Evolutionary conservation across 2,888 invertebrate genomes (phyloP).

Genomic region (Melinaea marsaeus): DNA sequence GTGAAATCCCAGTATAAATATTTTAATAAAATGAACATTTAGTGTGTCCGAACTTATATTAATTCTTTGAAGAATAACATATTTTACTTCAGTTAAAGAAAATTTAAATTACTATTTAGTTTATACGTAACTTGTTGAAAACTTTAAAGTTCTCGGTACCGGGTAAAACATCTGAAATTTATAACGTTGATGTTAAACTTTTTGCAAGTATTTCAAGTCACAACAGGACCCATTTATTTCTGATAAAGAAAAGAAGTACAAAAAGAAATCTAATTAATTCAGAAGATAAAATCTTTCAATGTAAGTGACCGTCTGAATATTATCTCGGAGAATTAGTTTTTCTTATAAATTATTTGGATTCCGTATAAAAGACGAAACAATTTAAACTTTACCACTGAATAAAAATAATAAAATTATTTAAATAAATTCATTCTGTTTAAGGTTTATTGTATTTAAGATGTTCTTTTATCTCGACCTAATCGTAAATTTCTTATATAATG

Average conservation of each 20-base stretch:
- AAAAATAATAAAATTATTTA: slow-evolving; percentile 64
- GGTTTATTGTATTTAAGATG: slow-evolving; percentile 42
- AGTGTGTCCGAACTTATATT: background rate
- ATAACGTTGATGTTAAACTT: slow-evolving; percentile 25
- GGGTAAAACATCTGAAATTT: slow-evolving; percentile 25
- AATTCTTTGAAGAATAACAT: background rate
- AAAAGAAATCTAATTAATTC: slow-evolving; percentile 68
- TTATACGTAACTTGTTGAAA: slow-evolving; percentile 13
- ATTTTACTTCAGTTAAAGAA: background rate
- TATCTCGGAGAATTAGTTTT: slow-evolving; percentile 43
- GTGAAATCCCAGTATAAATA: background rate
- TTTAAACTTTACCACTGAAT: slow-evolving; percentile 69
- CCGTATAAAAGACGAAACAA: slow-evolving; percentile 57
- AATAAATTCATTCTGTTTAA: slow-evolving; percentile 58
- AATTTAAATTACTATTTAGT: slow-evolving; percentile 13
- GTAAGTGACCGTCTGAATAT: slow-evolving; percentile 50
- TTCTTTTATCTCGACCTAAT: slow-evolving; percentile 30
- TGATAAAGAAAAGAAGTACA: slow-evolving; percentile 48
- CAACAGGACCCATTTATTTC: slow-evolving; percentile 38
- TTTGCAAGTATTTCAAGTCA: slow-evolving; percentile 27
- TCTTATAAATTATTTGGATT: slow-evolving; percentile 41
- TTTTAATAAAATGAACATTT: background rate
- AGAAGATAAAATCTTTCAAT: slow-evolving; percentile 58
- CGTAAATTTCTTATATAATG: background rate
- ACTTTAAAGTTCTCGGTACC: slow-evolving; percentile 15